These are phyloP conservation scores for Spilosoma lubricipeda DNA, from an alignment of 2,888 invertebrate genomes.

Conservation along the genomic window DNA sequence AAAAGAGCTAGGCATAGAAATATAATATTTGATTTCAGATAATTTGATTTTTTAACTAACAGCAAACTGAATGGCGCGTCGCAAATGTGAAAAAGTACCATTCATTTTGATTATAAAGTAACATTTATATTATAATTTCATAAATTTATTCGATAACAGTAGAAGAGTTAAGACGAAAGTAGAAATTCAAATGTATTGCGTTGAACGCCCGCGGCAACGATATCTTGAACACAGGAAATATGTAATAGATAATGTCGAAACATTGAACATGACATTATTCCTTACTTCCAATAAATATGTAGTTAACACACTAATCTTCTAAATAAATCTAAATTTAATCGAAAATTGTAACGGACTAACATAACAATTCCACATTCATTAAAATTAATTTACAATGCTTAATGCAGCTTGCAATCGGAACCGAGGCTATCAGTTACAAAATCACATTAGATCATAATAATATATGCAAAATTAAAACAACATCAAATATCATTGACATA, in stretches of 20 bases:
- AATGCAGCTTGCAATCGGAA: conserved; percentile 31
- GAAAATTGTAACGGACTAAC: background rate
- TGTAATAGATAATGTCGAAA: background rate
- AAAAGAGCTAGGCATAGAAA: background rate
- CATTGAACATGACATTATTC: background rate
- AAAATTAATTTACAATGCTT: conserved; percentile 10
- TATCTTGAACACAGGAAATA: background rate
- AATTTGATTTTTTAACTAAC: background rate
- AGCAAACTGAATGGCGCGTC: background rate
- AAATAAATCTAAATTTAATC: too few species aligned
- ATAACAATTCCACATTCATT: background rate
- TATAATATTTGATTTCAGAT: background rate
- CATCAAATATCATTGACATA: conserved; percentile 37
- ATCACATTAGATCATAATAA: conserved; percentile 32
- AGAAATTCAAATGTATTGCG: background rate
- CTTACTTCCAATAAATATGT: background rate
- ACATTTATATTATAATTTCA: background rate
- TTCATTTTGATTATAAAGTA: background rate
- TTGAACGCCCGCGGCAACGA: background rate
- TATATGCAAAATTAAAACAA: conserved; percentile 39
- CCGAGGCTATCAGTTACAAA: conserved; percentile 22
- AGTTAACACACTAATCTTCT: background rate
- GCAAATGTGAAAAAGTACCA: background rate
- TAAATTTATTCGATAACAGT: background rate
- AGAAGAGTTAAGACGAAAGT: background rate